phyloP scores from a whole-genome alignment of 2,113 vertebrate species.

The Gavia stellata region DNA sequence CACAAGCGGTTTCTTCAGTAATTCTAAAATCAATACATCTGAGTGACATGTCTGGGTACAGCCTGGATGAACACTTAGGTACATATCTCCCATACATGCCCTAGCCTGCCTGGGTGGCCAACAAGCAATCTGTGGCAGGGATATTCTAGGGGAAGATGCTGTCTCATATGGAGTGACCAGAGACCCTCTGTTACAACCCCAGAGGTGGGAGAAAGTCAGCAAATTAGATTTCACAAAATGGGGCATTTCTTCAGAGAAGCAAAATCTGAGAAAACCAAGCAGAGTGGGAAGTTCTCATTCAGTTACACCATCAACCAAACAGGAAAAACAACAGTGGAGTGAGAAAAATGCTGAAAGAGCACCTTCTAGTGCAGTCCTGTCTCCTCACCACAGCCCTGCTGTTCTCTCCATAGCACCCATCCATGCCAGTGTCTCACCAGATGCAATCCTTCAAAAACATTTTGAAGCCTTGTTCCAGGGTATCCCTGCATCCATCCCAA shows the following conservation, averaged over 20 bases:
- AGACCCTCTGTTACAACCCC: not conserved
- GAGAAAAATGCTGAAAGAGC: not conserved
- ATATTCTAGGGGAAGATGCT: not conserved
- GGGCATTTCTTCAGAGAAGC: not conserved
- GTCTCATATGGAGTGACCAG: not conserved
- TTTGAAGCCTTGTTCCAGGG: not conserved
- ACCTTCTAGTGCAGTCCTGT: not conserved
- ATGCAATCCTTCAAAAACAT: not conserved
- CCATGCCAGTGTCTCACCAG: not conserved
- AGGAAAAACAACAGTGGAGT: not conserved
- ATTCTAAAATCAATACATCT: not conserved
- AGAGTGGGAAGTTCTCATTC: not conserved
- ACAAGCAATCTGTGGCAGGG: not conserved
- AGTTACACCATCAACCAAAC: not conserved
- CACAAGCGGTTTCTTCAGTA: not conserved
- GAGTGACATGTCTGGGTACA: not conserved
- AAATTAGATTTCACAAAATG: not conserved
- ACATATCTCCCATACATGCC: not conserved
- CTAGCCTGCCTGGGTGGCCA: not conserved
- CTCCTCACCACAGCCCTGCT: not conserved
- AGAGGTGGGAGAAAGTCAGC: not conserved
- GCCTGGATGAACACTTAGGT: not conserved
- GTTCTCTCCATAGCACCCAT: not conserved
- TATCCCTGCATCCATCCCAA: not conserved
- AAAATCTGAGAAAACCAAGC: not conserved